phyloP scores from a whole-genome alignment of 37 sponge, comb jelly and placozoan genomes.

The Cliona cf. orientalis region DNA sequence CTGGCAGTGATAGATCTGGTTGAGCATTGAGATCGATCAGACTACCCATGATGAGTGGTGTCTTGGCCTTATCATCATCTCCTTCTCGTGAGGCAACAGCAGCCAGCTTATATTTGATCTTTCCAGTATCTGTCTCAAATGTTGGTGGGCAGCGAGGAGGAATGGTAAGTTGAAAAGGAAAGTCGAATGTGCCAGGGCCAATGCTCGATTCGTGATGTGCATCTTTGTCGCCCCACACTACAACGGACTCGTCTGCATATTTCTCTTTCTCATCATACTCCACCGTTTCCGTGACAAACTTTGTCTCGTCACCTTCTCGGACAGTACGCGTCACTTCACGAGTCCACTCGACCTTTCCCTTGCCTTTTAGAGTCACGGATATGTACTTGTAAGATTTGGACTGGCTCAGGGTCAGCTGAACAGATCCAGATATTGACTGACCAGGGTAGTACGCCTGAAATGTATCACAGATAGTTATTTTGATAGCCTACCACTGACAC shows the following conservation, averaged over 20 bases:
- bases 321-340: no score
- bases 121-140: neutral
- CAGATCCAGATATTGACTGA: conserved; percentile 31
- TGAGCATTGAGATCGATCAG: no score
- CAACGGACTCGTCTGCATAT: neutral
- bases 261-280: neutral
- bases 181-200: neutral
- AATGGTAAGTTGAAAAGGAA: conserved; percentile 2
- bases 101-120: neutral
- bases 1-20: no score
- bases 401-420: conserved; percentile 19
- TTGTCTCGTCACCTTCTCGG: no score
- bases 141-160: neutral
- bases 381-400: conserved; percentile 43
- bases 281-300: no score
- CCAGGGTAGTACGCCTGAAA: conserved; percentile 35
- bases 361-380: conserved; percentile 37
- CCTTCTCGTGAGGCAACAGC: neutral
- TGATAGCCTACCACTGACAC: no score
- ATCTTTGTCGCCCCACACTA: neutral
- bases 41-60: no score
- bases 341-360: conserved; percentile 70
- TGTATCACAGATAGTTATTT: no score
- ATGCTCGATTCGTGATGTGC: neutral
- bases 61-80: neutral